Conservation (phyloP, 92 coral and sea anemone species). For the Meandrina meandrites region DNA sequence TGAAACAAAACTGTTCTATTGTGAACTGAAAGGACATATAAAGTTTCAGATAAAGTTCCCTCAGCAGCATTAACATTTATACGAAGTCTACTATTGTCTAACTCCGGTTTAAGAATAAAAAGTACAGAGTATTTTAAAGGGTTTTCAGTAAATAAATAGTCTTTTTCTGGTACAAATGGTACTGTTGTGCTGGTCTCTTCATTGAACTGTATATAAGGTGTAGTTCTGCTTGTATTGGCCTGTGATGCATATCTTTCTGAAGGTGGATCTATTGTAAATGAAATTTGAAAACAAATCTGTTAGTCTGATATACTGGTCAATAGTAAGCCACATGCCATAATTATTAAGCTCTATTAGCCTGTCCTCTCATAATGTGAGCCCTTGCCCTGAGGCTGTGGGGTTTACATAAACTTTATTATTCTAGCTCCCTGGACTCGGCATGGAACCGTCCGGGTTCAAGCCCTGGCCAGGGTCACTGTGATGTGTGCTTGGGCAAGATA, state of each 20-base stretch:
- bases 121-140: conserved; percentile 59
- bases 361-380: too few relatives aligned
- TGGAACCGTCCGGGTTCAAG: too few relatives aligned
- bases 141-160: conserved; percentile 37
- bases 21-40: conserved; percentile 41
- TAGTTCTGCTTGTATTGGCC: not conserved
- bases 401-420: too few relatives aligned
- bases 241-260: not conserved
- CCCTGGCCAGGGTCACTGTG: too few relatives aligned
- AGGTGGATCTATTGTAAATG: conserved; percentile 25
- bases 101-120: conserved; percentile 50
- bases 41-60: conserved; percentile 41
- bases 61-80: conserved; percentile 45
- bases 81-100: conserved; percentile 48
- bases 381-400: too few relatives aligned
- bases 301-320: not conserved
- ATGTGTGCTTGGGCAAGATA: too few relatives aligned
- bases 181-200: conserved; percentile 23
- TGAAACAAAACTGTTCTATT: conserved; percentile 50
- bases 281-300: not conserved
- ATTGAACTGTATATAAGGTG: not conserved
- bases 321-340: too few relatives aligned
- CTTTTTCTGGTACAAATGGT: conserved; percentile 25
- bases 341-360: too few relatives aligned
- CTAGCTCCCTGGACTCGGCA: too few relatives aligned